Evolutionary conservation across 2,113 vertebrate species (phyloP).

Genomic region (Rhinogobius similis): DNA sequence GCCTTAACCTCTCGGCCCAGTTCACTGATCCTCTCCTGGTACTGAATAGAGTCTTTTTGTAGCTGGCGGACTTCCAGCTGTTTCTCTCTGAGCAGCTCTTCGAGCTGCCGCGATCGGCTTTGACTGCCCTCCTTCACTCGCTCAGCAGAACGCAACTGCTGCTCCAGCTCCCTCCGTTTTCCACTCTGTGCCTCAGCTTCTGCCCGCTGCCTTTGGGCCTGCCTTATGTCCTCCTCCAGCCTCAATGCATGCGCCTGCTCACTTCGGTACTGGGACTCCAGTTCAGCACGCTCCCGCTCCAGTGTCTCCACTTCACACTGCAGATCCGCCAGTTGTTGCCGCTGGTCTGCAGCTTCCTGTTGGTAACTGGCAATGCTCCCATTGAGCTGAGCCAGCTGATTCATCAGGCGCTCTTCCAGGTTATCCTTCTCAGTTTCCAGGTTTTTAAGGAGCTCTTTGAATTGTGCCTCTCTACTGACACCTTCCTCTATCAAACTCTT

Average conservation of each 20-base stretch:
- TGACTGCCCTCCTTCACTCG: conserved; percentile 81
- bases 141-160: conserved; percentile 84
- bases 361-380: conserved; percentile 96
- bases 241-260: conserved; percentile 74
- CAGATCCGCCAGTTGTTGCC: conserved; percentile 68
- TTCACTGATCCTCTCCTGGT: conserved; percentile 91
- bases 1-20: conserved; percentile 85
- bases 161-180: conserved; percentile 83
- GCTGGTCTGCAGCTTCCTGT: conserved; percentile 85
- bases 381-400: conserved; percentile 95
- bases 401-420: conserved; percentile 95
- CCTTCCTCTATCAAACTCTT: conserved; percentile 58
- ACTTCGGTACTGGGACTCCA: conserved; percentile 74
- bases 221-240: conserved; percentile 89
- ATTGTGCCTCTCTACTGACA: conserved; percentile 72
- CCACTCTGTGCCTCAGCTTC: conserved; percentile 79
- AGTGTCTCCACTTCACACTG: conserved; percentile 79
- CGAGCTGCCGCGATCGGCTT: conserved; percentile 85
- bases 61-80: conserved; percentile 93
- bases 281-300: conserved; percentile 78
- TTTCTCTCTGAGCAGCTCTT: conserved; percentile 93
- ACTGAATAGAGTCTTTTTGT: conserved; percentile 90
- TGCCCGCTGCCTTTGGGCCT: conserved; percentile 81
- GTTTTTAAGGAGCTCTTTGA: conserved; percentile 75
- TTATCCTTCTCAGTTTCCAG: conserved; percentile 92